Conservation (phyloP, 2,888 invertebrate species). For the Nephrocerus scutellatus region DNA sequence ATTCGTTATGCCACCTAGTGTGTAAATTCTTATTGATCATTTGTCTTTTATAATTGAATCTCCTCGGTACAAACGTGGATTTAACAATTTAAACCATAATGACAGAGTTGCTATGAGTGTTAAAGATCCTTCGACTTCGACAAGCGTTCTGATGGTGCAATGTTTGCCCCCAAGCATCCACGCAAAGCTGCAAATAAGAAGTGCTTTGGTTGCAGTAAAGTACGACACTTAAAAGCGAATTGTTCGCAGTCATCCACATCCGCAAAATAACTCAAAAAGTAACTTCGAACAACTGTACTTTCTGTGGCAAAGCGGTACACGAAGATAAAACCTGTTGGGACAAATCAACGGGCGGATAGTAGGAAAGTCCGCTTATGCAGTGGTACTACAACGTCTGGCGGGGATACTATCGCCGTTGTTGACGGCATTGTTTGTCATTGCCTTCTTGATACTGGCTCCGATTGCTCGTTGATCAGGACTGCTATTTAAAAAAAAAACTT, state of each 20-base stretch:
- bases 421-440: not conserved
- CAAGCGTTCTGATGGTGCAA: not conserved
- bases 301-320: conserved; percentile 5
- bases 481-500: not conserved
- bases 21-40: conserved; percentile 3
- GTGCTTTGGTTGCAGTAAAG: conserved; percentile 3
- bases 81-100: conserved; percentile 1
- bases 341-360: conserved; percentile 5
- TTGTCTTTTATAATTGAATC: conserved; percentile 1
- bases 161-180: conserved; percentile 1
- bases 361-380: conserved; percentile 4
- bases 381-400: not conserved
- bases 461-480: not conserved
- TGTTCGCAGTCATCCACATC: not conserved
- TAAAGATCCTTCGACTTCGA: not conserved
- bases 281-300: conserved; percentile 4
- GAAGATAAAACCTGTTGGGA: conserved; percentile 9
- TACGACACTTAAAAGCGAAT: conserved; percentile 4
- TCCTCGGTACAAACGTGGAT: not conserved
- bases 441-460: no score
- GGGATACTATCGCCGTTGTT: not conserved
- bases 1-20: conserved; percentile 6
- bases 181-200: conserved; percentile 1
- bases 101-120: not conserved
- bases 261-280: no score